A percentile compares a stretch with the other conserved stretches of the same genome.
Conservation (phyloP, 2,113 vertebrate species). For the Lamprotornis superbus region DNA sequence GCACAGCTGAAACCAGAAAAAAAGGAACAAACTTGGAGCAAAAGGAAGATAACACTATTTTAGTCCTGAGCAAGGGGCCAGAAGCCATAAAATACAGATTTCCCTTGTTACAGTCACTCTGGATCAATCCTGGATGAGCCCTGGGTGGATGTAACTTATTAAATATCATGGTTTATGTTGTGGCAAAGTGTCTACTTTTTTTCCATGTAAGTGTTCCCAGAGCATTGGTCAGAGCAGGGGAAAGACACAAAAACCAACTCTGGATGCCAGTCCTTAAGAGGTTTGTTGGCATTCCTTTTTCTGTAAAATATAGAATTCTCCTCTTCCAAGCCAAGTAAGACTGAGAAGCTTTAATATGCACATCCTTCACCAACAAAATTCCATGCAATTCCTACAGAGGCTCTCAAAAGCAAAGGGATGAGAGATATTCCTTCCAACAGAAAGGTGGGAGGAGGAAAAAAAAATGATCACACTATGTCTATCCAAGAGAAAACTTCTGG, state of each 20-base stretch:
- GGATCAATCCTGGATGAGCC: neutral
- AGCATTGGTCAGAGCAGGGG: neutral
- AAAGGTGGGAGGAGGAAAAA: neutral
- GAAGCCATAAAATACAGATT: fast-evolving
- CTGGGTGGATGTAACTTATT: neutral
- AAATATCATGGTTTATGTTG: neutral
- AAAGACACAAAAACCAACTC: neutral
- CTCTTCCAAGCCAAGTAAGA: neutral
- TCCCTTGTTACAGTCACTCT: neutral
- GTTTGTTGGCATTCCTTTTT: neutral
- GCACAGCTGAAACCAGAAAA: slow-evolving; percentile 63
- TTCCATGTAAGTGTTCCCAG: neutral
- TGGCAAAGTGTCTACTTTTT: neutral
- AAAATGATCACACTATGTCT: neutral
- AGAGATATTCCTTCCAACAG: neutral
- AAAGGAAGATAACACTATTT: neutral
- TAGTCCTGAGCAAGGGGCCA: neutral
- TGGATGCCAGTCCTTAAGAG: too few species aligned
- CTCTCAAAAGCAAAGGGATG: neutral
- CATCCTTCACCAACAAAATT: neutral
- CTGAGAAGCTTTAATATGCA: neutral
- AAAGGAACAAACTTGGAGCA: neutral
- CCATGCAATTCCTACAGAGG: neutral
- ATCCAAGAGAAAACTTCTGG: neutral
- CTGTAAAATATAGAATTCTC: neutral